These are phyloP conservation scores for Autographa gamma DNA, from an alignment of 2,888 invertebrate species.

Conservation along the genomic window DNA sequence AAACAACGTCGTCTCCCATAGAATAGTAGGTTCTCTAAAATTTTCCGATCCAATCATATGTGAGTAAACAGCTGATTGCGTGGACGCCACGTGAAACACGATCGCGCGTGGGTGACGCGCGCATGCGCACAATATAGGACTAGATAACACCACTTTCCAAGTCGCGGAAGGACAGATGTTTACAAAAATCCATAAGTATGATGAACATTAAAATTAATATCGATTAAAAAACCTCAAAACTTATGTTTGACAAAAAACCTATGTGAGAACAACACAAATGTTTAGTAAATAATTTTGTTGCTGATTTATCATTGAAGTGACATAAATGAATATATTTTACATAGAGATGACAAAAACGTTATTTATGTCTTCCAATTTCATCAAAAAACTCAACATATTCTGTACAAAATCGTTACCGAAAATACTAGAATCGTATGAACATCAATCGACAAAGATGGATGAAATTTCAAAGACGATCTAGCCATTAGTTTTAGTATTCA, in stretches of 20 bases:
- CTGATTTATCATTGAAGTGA: no score
- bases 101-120: slow-evolving; percentile 65
- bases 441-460: slow-evolving; percentile 50
- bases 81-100: slow-evolving; percentile 74
- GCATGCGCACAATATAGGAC: slow-evolving; percentile 50
- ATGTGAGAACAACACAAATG: no score
- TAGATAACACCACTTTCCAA: slow-evolving; percentile 53
- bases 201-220: slow-evolving; percentile 11
- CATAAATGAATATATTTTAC: no score
- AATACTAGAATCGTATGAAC: slow-evolving; percentile 36
- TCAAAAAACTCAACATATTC: neutral
- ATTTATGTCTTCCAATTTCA: no score
- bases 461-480: slow-evolving; percentile 47
- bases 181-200: slow-evolving; percentile 8
- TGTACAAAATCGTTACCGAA: slow-evolving; percentile 12
- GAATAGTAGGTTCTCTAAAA: slow-evolving; percentile 43
- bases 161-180: slow-evolving; percentile 22
- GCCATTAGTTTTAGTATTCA: slow-evolving; percentile 55
- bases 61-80: slow-evolving; percentile 75
- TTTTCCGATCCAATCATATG: slow-evolving; percentile 66
- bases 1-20: slow-evolving; percentile 2
- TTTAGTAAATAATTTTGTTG: no score
- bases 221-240: slow-evolving; percentile 6
- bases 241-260: no score
- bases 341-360: no score